Conservation (phyloP, 2,797 vertebrate genomes). For the Crenuchus spilurus region DNA sequence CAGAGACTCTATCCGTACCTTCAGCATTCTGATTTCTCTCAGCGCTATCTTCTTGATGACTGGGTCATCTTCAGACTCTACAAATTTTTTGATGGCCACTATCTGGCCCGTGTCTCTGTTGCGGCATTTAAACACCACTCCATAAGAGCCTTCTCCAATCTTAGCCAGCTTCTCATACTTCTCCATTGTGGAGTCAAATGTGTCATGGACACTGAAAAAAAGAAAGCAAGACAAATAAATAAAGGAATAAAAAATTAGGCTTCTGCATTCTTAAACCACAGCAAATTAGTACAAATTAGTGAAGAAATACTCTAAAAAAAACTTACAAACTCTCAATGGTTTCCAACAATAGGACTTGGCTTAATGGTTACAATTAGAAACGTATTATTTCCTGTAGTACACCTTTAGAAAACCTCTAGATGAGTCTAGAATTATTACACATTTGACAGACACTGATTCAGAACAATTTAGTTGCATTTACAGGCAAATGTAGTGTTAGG, state of each 20-base stretch:
- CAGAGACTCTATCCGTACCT: slow-evolving; percentile 71
- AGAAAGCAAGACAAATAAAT: slow-evolving; percentile 2
- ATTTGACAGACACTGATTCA: no score
- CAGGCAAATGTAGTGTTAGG: no score
- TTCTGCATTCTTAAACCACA: neutral
- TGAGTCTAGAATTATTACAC: no score
- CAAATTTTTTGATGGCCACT: slow-evolving; percentile 90
- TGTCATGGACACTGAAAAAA: slow-evolving; percentile 31
- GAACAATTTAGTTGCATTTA: no score
- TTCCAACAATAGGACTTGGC: no score
- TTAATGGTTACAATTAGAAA: no score
- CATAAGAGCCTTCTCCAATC: slow-evolving; percentile 89
- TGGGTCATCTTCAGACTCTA: slow-evolving; percentile 89
- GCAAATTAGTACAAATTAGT: no score
- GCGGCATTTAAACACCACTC: slow-evolving; percentile 89
- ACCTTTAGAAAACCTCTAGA: no score
- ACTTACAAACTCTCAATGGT: no score
- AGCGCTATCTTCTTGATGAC: slow-evolving; percentile 89
- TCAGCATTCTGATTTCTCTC: slow-evolving; percentile 87
- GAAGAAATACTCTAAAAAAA: no score
- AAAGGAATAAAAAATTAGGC: neutral
- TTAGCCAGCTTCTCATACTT: slow-evolving; percentile 90
- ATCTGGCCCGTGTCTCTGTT: slow-evolving; percentile 85
- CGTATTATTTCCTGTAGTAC: no score
- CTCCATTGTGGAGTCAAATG: slow-evolving; percentile 73